phyloP scores from a whole-genome alignment of 2,888 invertebrate genomes.

The Epiblema foenella region DNA sequence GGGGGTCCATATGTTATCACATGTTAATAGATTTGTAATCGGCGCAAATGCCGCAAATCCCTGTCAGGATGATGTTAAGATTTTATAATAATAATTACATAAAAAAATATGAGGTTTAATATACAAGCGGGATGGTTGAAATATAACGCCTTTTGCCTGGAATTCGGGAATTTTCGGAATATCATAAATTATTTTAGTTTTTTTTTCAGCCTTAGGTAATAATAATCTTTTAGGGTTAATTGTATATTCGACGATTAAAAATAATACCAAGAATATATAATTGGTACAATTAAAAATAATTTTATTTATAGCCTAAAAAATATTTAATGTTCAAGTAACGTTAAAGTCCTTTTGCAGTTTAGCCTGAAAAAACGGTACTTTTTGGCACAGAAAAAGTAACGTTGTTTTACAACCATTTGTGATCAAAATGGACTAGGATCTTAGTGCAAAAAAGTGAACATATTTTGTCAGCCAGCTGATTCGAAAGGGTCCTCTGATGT shows the following conservation, averaged over 20 bases:
- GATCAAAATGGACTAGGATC: not conserved
- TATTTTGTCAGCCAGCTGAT: conserved; percentile 72
- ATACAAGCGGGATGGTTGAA: not conserved
- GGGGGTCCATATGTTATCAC: conserved; percentile 71
- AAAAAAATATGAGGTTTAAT: not conserved
- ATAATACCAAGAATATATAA: too few relatives aligned
- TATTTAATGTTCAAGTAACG: too few relatives aligned
- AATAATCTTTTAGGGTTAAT: not conserved
- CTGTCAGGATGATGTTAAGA: conserved; percentile 15
- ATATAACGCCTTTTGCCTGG: not conserved
- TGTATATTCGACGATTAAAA: too few relatives aligned
- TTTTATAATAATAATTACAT: not conserved
- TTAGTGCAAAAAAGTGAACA: conserved; percentile 22
- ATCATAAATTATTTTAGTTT: too few relatives aligned
- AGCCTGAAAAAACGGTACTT: not conserved
- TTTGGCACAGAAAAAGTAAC: too few relatives aligned
- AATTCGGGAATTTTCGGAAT: too few relatives aligned
- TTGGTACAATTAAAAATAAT: too few relatives aligned
- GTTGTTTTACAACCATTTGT: not conserved
- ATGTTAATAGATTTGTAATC: conserved; percentile 75
- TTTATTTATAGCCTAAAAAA: too few relatives aligned
- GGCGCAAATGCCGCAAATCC: conserved; percentile 75
- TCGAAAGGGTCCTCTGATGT: conserved; percentile 51
- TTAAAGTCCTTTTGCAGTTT: not conserved
- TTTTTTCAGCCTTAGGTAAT: not conserved